These are phyloP conservation scores for Chymomyza caudatula DNA, from an alignment of 2,888 invertebrate species.

Conservation along the genomic window DNA sequence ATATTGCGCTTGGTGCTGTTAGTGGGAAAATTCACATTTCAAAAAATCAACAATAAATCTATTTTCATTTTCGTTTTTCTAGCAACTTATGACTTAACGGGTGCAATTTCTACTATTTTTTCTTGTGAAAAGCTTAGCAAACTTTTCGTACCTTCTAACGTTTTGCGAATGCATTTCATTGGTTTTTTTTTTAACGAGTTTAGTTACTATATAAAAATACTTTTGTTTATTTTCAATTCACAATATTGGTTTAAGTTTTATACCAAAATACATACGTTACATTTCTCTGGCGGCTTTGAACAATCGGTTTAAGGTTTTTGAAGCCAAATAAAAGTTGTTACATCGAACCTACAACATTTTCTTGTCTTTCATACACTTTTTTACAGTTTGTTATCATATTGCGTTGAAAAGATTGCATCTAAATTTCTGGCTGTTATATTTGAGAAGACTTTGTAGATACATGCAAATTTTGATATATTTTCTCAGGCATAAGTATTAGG, in stretches of 20 bases:
- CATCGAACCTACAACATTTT: neutral
- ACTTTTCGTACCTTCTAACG: neutral
- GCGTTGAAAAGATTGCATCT: neutral
- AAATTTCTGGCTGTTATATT: neutral
- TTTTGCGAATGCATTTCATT: conserved; percentile 3
- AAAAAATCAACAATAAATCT: conserved; percentile 5
- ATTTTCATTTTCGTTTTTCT: conserved; percentile 27
- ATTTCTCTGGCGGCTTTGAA: conserved; percentile 3
- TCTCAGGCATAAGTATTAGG: neutral
- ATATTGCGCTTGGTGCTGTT: conserved; percentile 68
- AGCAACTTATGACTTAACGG: conserved; percentile 62
- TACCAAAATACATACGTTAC: conserved; percentile 55
- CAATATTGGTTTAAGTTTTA: conserved; percentile 50
- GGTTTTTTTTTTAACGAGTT: conserved; percentile 29
- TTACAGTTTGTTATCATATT: too few species aligned
- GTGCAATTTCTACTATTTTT: conserved; percentile 37
- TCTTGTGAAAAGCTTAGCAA: conserved; percentile 8
- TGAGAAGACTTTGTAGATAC: neutral
- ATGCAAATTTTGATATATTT: neutral
- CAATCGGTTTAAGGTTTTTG: conserved; percentile 28
- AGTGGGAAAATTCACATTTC: conserved; percentile 54
- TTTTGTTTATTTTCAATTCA: conserved; percentile 61
- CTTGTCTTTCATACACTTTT: conserved; percentile 3
- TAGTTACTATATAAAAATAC: conserved; percentile 67
- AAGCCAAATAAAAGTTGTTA: conserved; percentile 48